Percentiles rank a stretch among this genome's conserved stretches.
phyloP scores from a whole-genome alignment of 2,113 vertebrate species.

The Catagonus wagneri region DNA sequence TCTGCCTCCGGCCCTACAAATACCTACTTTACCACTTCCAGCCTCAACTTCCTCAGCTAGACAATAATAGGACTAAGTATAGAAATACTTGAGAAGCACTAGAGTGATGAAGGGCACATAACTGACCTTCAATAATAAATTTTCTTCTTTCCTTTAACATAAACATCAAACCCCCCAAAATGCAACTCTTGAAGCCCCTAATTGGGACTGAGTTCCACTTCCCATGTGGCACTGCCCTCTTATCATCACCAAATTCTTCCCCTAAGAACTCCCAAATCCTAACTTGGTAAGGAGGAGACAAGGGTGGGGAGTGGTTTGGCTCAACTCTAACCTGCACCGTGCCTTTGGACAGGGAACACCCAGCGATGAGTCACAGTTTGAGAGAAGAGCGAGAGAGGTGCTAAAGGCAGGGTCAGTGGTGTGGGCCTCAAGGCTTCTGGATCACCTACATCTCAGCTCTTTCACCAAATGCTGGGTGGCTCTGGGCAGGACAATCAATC shows the following conservation, averaged over 20 bases:
- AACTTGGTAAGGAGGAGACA: neutral
- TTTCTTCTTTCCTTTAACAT: neutral
- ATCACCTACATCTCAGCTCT: neutral
- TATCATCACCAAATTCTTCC: neutral
- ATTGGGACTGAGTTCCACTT: neutral
- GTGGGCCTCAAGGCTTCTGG: neutral
- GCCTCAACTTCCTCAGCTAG: neutral
- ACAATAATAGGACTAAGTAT: neutral
- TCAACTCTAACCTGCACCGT: neutral
- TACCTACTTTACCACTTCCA: neutral
- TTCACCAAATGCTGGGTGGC: neutral
- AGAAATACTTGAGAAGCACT: neutral
- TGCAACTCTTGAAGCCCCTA: neutral
- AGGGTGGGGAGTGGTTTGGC: neutral
- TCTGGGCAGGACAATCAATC: neutral
- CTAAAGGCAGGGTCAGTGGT: too few species aligned
- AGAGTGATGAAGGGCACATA: neutral
- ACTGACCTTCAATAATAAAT: too few species aligned
- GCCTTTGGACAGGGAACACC: neutral
- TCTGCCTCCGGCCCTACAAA: neutral
- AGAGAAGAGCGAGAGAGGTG: accelerated
- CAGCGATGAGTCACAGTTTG: neutral
- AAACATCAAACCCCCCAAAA: neutral
- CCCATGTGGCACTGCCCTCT: neutral
- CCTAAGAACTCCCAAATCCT: neutral